Evolutionary conservation across 2,797 vertebrate species (phyloP).

Genomic region (Oophaga sylvatica): DNA sequence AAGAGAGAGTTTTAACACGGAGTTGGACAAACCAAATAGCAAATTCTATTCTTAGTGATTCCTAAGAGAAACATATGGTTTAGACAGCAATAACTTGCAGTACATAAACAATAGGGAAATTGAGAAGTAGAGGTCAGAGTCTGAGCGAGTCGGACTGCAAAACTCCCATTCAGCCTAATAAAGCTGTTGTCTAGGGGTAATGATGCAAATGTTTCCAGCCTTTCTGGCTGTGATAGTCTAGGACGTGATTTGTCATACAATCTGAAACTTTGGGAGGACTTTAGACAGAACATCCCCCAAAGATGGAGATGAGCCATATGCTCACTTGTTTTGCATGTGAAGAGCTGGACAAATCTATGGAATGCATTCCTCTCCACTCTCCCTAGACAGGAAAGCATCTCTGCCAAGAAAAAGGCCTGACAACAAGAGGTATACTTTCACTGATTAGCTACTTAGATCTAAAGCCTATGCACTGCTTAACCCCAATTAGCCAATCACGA

Average conservation of each 20-base stretch:
- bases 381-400: constrained; percentile 57
- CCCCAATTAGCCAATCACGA: constrained; percentile 57
- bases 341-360: constrained; percentile 66
- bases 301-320: constrained; percentile 85
- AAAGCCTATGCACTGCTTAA: constrained; percentile 58
- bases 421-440: constrained; percentile 59
- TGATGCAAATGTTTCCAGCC: constrained; percentile 72
- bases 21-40: constrained; percentile 1
- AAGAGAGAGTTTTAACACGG: background rate
- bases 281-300: constrained; percentile 68
- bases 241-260: constrained; percentile 94
- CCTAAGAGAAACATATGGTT: constrained; percentile 80
- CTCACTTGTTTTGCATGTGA: constrained; percentile 89
- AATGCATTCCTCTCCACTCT: constrained; percentile 57
- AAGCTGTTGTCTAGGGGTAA: constrained; percentile 89
- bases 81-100: constrained; percentile 81
- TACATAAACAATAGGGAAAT: constrained; percentile 82
- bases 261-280: constrained; percentile 89
- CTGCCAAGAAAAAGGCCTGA: constrained; percentile 58
- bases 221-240: constrained; percentile 70
- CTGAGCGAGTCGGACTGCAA: constrained; percentile 80
- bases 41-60: constrained; percentile 64
- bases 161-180: constrained; percentile 89
- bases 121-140: constrained; percentile 82
- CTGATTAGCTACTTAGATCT: constrained; percentile 63